phyloP scores from a whole-genome alignment of 1,140 invertebrate genomes.

The Calliopsis andreniformis region DNA sequence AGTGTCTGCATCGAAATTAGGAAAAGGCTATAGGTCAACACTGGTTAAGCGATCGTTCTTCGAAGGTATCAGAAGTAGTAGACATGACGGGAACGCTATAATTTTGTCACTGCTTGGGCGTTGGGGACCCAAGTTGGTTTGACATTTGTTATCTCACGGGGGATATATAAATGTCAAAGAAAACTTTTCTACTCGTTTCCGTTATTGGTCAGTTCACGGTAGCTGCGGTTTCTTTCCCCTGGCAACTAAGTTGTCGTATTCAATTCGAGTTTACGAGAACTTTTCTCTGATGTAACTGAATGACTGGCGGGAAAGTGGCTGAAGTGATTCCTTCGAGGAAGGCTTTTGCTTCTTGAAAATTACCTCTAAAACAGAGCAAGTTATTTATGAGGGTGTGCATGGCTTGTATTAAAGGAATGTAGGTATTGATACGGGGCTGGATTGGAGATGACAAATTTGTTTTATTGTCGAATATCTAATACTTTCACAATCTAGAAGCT shows the following conservation, averaged over 20 bases:
- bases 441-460: too few species aligned
- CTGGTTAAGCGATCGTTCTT: slow-evolving; percentile 1
- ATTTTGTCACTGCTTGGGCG: slow-evolving; percentile 8
- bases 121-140: slow-evolving; percentile 18
- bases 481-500: too few species aligned
- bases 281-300: slow-evolving; percentile 60
- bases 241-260: slow-evolving; percentile 48
- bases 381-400: too few species aligned
- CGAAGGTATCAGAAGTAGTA: slow-evolving; percentile 10
- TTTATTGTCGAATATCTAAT: too few species aligned
- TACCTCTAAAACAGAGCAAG: too few species aligned
- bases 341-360: slow-evolving; percentile 15
- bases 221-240: slow-evolving; percentile 48
- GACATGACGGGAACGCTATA: slow-evolving; percentile 36
- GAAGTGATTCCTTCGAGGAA: slow-evolving; percentile 35
- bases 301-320: slow-evolving; percentile 47
- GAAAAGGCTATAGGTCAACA: slow-evolving; percentile 6
- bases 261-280: slow-evolving; percentile 55
- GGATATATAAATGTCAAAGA: slow-evolving; percentile 54
- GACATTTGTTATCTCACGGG: slow-evolving; percentile 63
- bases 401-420: too few species aligned
- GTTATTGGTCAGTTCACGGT: slow-evolving; percentile 42
- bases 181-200: slow-evolving; percentile 53
- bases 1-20: slow-evolving; percentile 10
- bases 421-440: too few species aligned